These are phyloP conservation scores for Vanacampus margaritifer DNA, from an alignment of 2,113 vertebrate species.

Conservation along the genomic window DNA sequence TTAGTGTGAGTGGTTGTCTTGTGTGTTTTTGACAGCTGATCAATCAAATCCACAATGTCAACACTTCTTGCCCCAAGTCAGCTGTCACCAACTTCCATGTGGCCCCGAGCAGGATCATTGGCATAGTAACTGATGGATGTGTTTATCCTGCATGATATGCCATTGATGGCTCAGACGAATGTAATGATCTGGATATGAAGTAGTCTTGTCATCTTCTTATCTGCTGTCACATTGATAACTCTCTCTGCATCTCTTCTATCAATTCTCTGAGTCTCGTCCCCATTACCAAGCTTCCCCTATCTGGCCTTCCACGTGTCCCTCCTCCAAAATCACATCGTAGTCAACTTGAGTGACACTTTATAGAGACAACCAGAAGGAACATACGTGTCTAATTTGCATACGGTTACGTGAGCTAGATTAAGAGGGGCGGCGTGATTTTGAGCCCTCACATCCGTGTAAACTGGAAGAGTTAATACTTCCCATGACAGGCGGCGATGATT, in stretches of 20 bases:
- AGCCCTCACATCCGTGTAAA: constrained; percentile 30
- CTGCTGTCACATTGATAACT: neutral
- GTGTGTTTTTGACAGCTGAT: neutral
- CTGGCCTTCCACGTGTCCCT: constrained; percentile 45
- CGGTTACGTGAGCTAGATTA: constrained; percentile 9
- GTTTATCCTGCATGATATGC: neutral
- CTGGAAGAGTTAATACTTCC: constrained; percentile 47
- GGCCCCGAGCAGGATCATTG: neutral
- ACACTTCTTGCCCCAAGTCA: neutral
- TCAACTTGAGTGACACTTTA: constrained; percentile 60
- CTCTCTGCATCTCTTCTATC: neutral
- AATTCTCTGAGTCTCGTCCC: neutral
- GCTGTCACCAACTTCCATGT: neutral
- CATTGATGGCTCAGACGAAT: neutral
- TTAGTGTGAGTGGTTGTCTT: neutral
- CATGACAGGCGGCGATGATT: constrained; percentile 31
- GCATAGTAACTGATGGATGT: neutral
- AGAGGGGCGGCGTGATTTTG: neutral
- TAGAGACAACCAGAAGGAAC: constrained; percentile 52
- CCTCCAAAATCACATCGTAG: constrained; percentile 60
- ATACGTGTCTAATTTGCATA: constrained; percentile 57
- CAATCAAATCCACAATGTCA: neutral
- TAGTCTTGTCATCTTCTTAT: neutral
- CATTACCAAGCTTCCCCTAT: constrained; percentile 17
- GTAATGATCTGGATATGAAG: neutral